Evolutionary conservation across 2,797 vertebrate genomes (phyloP), one percentile per base, ranked within the genome.

Genomic region (Okamejei kenojei): DNA sequence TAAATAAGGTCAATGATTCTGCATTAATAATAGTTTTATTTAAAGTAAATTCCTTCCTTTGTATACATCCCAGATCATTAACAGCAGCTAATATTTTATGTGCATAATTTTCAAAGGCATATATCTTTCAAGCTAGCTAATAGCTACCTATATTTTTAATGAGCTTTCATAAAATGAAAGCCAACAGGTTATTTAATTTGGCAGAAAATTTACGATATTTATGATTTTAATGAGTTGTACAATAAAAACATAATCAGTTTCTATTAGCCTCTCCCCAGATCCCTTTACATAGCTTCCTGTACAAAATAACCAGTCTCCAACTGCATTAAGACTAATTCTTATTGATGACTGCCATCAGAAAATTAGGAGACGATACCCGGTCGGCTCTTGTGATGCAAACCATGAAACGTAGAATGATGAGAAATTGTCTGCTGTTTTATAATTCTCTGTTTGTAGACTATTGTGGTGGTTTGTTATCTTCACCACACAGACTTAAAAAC

Each of bases 191-290:
- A 96, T 96, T 97, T 97, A 96, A 94, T 94, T 95, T 95, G 94
- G 93, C 94, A 95, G 95, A 95, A 95, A 96, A 96, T 96, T 94
- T 94, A 95, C 94, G 94, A 94, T 95, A 93, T 96, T 96, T 95
- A 95, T 94, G 81, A 95, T 93, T 96, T 95, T 95, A 96, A 96
- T 95, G 94, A 96, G 95, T 95, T 94, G 63, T 84, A 94, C 94
- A 95, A 95, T 96, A 95, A 96, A 96, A 95, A 71, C 93, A 94
- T 95, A 93, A 96, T 96, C 94, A 96, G 94, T 96, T 96, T 95
- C 94, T 95, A 96, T 94, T 96, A 95, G 93, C 94, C 94, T 95
- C 94, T 96, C 94, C 94, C 93, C 38, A 94, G 86, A 91, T 95
- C 93, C 94, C 94, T 96, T 95, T 95, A 95, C 88, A 93, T 93